Conservation (phyloP, 2,888 invertebrate species). For the Drosophila villosipedis region DNA sequence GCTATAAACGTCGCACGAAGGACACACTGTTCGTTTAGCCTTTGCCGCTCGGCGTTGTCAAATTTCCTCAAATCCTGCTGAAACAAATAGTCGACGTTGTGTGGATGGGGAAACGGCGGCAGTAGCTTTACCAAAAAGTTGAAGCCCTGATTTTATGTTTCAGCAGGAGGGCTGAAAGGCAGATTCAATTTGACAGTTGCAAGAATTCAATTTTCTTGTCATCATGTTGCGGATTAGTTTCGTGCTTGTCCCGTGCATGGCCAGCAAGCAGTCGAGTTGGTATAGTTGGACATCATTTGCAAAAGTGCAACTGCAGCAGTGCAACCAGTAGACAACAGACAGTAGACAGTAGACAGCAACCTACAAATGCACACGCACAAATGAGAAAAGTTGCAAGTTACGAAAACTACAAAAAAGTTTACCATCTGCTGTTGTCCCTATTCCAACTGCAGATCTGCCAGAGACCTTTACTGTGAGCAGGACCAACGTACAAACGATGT, state of each 20-base stretch:
- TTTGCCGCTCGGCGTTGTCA: slow-evolving; percentile 52
- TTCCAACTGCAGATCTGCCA: slow-evolving; percentile 25
- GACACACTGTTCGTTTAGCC: slow-evolving; percentile 43
- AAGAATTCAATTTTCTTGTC: slow-evolving; percentile 81
- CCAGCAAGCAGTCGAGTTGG: slow-evolving; percentile 6
- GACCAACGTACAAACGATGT: slow-evolving; percentile 8
- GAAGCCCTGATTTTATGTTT: slow-evolving; percentile 57
- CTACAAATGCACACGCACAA: slow-evolving; percentile 73
- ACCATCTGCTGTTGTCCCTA: slow-evolving; percentile 42
- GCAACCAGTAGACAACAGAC: slow-evolving; percentile 18
- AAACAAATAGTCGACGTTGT: slow-evolving; percentile 36
- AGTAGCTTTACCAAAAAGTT: slow-evolving; percentile 51
- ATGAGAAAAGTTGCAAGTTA: slow-evolving; percentile 79
- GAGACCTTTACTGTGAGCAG: slow-evolving; percentile 16
- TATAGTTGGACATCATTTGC: slow-evolving; percentile 67
- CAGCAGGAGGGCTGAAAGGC: slow-evolving; percentile 36
- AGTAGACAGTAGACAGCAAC: slow-evolving; percentile 46
- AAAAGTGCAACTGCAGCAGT: slow-evolving; percentile 48
- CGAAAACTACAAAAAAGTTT: slow-evolving; percentile 66
- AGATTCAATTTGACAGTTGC: slow-evolving; percentile 82
- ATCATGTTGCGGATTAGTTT: slow-evolving; percentile 82
- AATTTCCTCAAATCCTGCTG: slow-evolving; percentile 35
- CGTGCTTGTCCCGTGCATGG: slow-evolving; percentile 50
- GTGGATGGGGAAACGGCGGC: not conserved
- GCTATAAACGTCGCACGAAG: slow-evolving; percentile 19